Evolutionary conservation across 2,113 vertebrate species (phyloP).

Genomic region (Neogale vison): DNA sequence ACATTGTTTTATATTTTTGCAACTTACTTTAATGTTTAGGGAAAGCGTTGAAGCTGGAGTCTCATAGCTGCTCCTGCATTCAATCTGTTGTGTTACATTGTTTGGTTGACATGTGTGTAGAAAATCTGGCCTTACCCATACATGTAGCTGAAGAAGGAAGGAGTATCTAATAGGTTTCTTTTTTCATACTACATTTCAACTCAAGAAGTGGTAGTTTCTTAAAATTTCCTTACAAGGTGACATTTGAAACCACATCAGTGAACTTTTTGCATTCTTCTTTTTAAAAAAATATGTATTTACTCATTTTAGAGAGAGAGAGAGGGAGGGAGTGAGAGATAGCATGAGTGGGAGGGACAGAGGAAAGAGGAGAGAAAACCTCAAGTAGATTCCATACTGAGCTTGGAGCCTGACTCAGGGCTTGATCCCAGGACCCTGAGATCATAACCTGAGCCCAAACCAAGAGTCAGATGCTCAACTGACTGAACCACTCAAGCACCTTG

Average conservation of each 20-base stretch:
- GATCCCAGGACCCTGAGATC: not conserved
- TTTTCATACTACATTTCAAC: not conserved
- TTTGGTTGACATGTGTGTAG: not conserved
- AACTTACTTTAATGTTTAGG: not conserved
- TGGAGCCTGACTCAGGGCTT: not conserved
- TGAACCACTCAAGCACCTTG: not conserved
- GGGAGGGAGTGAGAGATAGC: not conserved
- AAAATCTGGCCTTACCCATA: not conserved
- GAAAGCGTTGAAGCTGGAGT: not conserved
- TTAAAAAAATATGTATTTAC: not conserved
- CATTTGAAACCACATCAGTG: not conserved
- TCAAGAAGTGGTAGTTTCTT: not conserved
- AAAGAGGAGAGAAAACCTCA: not conserved
- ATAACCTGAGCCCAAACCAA: not conserved
- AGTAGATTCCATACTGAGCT: not conserved
- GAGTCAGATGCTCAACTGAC: not conserved
- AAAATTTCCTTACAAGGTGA: not conserved
- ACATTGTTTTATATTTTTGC: not conserved
- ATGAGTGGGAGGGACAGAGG: not conserved
- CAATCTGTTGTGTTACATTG: not conserved
- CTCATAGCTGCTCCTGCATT: not conserved
- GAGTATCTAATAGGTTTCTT: not conserved
- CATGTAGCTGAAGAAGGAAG: not conserved
- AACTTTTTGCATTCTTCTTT: not conserved
- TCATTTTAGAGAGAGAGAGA: not conserved